Evolutionary conservation across 2,113 vertebrate species (phyloP), one percentile per base, ranked within the genome.

Genomic region (Marmota flaviventris): DNA sequence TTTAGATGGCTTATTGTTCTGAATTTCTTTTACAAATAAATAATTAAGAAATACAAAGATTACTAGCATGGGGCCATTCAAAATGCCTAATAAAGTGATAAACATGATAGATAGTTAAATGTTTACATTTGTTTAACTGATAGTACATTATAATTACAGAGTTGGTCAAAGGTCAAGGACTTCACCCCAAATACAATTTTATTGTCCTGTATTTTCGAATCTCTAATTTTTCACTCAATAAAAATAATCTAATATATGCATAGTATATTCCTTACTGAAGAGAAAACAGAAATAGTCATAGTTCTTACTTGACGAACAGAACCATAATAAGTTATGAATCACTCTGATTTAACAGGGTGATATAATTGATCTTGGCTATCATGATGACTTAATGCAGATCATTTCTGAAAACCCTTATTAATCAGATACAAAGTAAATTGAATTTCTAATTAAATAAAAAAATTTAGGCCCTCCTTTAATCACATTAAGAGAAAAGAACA

Each of bases 391-490:
- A 93, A 93, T 81, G 42, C 11, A 65, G 37, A 70, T 90, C 2
- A 32, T 79, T 97, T 96, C 67, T 91, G 32, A 97, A 92, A 96
- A 77, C 3, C 0, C 81, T 77, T 95, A 91, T 72, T 85, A 97
- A 82, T 85, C 81, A 93, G 39, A 88, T 91, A 70, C 18, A 84
- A 82, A 67, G 22, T 83, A 67, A 94, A 63, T 45, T 34, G 34
- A 95, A 73, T 10, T 77, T 5, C 34, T 84, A 88, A 82, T 83
- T 96, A 84, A 87, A 93, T 84, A 48, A 29, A 69, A 56, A 29
- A 69, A n/a, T 83, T 48, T 93, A 93, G 51, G 34, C 5, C 4
- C 11, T 65, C 37, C 39, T 77, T 96, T 93, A 85, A 89, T 76
- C n/a, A 63, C 65, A 8, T 81, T 88, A 72, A 8, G 5, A 84